These are phyloP conservation scores for Heteropelma amictum DNA, from an alignment of 2,888 invertebrate genomes.

Conservation along the genomic window DNA sequence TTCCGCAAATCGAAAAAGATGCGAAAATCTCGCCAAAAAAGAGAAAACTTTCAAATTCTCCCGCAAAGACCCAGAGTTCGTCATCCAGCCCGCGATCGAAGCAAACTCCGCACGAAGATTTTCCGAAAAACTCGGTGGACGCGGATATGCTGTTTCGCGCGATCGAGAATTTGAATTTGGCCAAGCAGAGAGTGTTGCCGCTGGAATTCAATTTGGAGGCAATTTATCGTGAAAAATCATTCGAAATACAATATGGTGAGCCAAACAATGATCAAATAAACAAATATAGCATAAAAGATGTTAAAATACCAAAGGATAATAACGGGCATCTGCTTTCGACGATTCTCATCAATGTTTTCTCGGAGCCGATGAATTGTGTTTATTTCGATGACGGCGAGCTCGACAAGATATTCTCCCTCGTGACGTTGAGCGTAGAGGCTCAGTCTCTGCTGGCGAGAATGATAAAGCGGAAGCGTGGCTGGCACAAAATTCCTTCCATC, in stretches of 20 bases:
- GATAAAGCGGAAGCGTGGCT: conserved; percentile 65
- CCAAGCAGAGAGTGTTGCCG: conserved; percentile 62
- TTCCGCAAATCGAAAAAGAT: not conserved
- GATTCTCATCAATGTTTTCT: conserved; percentile 65
- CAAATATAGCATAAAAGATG: conserved; percentile 63
- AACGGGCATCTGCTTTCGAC: conserved; percentile 63
- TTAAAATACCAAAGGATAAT: conserved; percentile 61
- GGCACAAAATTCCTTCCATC: conserved; percentile 63
- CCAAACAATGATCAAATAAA: conserved; percentile 45
- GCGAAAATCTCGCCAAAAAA: not conserved
- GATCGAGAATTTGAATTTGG: conserved; percentile 67
- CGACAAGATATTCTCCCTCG: conserved; percentile 63
- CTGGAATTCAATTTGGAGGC: conserved; percentile 65
- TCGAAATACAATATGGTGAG: conserved; percentile 52
- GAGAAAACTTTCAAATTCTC: not conserved
- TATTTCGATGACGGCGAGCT: conserved; percentile 70
- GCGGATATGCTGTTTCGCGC: conserved; percentile 45
- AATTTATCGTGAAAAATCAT: conserved; percentile 61
- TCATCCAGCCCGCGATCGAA: conserved; percentile 17
- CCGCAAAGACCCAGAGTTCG: conserved; percentile 24
- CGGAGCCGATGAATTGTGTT: conserved; percentile 69
- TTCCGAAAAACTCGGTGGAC: not conserved
- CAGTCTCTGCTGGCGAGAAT: conserved; percentile 70
- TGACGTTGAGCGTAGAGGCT: conserved; percentile 62
- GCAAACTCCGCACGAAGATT: no score